Conservation (phyloP, 2,888 invertebrate species). For the Thelaira solivaga region DNA sequence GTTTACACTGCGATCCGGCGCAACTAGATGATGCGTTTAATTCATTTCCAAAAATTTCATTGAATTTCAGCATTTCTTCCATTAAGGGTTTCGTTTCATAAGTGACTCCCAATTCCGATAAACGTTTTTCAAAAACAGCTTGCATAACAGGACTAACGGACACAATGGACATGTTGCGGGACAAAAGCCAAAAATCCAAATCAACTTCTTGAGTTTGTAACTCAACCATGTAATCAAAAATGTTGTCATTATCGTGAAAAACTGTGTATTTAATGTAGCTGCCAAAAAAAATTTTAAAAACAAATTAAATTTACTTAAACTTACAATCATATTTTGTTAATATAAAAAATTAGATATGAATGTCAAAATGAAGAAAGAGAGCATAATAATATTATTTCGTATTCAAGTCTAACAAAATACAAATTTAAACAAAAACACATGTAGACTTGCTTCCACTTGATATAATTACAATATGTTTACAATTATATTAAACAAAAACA, state of each 20-base stretch:
- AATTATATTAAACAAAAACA: too few relatives aligned
- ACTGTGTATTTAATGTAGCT: constrained; percentile 75
- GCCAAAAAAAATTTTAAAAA: background rate
- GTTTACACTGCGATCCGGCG: constrained; percentile 66
- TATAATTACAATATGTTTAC: too few relatives aligned
- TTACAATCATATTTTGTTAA: too few relatives aligned
- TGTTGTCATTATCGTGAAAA: constrained; percentile 69
- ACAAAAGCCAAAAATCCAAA: constrained; percentile 75
- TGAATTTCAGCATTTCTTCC: constrained; percentile 69
- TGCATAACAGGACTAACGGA: constrained; percentile 72
- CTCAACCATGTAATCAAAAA: constrained; percentile 73
- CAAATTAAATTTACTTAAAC: background rate
- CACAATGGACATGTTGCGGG: constrained; percentile 74
- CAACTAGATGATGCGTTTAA: constrained; percentile 55
- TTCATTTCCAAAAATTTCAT: constrained; percentile 55
- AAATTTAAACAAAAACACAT: too few relatives aligned
- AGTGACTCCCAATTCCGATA: constrained; percentile 68
- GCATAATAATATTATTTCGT: too few relatives aligned
- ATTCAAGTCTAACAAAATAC: too few relatives aligned
- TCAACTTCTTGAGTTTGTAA: constrained; percentile 71
- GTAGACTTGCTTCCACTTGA: too few relatives aligned
- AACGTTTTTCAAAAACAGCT: constrained; percentile 69
- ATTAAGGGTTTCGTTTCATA: constrained; percentile 70
- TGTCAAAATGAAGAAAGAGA: too few relatives aligned
- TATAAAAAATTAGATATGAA: too few relatives aligned